Evolutionary conservation across 2,888 invertebrate species (phyloP).

Genomic region (Cataglyphis livida): DNA sequence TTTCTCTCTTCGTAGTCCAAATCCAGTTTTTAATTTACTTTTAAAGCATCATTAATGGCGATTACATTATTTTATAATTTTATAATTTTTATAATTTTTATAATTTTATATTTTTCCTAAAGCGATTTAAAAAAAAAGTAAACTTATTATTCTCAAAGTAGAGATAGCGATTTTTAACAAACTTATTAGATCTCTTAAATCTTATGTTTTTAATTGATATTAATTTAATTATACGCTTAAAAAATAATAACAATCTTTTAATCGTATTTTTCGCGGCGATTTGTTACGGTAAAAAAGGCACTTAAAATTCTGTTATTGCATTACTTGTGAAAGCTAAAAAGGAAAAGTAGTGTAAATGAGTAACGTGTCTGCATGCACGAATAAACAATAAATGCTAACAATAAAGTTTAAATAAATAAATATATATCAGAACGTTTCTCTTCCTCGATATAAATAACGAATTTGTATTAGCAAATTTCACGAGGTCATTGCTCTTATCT

Average conservation of each 20-base stretch:
- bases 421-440: neutral
- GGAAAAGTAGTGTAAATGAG: neutral
- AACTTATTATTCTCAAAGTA: neutral
- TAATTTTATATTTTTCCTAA: neutral
- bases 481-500: neutral
- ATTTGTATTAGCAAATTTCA: neutral
- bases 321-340: slow-evolving; percentile 6
- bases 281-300: neutral
- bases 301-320: slow-evolving; percentile 6
- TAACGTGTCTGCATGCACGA: neutral
- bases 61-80: neutral
- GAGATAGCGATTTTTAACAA: neutral
- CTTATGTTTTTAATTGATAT: neutral
- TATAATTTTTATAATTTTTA: no score
- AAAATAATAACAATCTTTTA: neutral
- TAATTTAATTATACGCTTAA: neutral
- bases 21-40: neutral
- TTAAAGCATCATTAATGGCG: neutral
- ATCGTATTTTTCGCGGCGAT: neutral
- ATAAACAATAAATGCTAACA: neutral
- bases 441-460: neutral
- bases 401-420: neutral
- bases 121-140: neutral
- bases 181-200: neutral
- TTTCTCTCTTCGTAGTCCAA: neutral